These are phyloP conservation scores for Hippocampus mohnikei DNA, from an alignment of 2,113 vertebrate genomes.

Conservation along the genomic window DNA sequence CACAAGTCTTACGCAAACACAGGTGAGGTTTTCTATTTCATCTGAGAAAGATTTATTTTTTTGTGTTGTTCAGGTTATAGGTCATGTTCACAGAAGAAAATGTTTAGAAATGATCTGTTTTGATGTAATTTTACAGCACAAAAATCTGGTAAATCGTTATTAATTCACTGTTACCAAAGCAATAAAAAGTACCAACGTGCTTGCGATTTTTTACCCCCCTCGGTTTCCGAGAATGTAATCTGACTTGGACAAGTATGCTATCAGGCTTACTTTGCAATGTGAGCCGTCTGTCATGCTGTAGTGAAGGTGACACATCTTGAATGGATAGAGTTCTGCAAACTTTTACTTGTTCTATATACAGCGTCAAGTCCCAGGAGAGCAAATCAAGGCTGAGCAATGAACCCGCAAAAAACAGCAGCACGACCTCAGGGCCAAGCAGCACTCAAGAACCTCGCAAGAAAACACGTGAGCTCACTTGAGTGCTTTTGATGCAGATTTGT, in stretches of 20 bases:
- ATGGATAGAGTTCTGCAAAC: not conserved
- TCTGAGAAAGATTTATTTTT: too few species aligned
- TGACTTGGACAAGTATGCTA: not conserved
- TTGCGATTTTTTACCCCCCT: not conserved
- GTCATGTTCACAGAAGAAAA: not conserved
- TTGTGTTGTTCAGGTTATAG: not conserved
- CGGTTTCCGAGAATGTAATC: not conserved
- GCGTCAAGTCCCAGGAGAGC: constrained; percentile 57
- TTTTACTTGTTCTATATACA: constrained; percentile 26
- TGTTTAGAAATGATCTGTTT: too few species aligned
- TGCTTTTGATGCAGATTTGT: not conserved
- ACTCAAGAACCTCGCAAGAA: constrained; percentile 69
- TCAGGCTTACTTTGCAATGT: not conserved
- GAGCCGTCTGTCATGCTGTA: not conserved
- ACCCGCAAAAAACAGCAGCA: constrained; percentile 38
- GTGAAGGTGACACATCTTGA: not conserved
- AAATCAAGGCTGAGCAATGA: constrained; percentile 50
- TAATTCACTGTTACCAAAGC: not conserved
- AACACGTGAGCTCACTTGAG: constrained; percentile 72
- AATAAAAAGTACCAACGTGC: not conserved
- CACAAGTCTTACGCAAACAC: too few species aligned
- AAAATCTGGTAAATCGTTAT: too few species aligned
- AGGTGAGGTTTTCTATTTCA: too few species aligned
- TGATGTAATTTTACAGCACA: not conserved
- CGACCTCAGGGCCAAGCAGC: constrained; percentile 41